Conservation (phyloP, 1,140 invertebrate genomes). For the Drosophila triauraria region DNA sequence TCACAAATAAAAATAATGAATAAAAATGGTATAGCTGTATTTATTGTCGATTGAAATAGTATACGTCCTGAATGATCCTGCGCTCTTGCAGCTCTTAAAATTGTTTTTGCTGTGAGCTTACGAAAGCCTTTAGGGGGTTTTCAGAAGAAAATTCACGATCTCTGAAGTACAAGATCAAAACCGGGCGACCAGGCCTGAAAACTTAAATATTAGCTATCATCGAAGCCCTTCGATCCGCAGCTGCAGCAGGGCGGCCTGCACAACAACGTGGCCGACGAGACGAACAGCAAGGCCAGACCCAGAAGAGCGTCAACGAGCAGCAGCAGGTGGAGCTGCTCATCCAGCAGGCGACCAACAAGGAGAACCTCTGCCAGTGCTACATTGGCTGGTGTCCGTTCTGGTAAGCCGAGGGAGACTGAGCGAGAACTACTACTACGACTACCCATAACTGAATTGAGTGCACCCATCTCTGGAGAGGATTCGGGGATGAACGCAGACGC, state of each 20-base stretch:
- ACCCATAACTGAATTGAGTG: slow-evolving; percentile 16
- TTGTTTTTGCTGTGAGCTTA: too few relatives aligned
- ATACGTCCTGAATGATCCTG: too few relatives aligned
- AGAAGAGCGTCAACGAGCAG: slow-evolving; percentile 92
- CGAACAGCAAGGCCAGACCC: slow-evolving; percentile 96
- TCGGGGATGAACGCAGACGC: slow-evolving; percentile 2
- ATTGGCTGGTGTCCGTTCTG: slow-evolving; percentile 90
- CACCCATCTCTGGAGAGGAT: slow-evolving; percentile 7
- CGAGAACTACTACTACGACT: slow-evolving; percentile 17
- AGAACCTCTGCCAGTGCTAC: slow-evolving; percentile 99
- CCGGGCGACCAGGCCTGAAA: too few relatives aligned
- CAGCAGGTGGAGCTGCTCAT: slow-evolving; percentile 98
- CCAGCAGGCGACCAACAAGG: slow-evolving; percentile 98
- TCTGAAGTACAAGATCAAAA: too few relatives aligned
- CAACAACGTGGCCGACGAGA: slow-evolving; percentile 88
- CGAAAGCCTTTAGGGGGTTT: too few relatives aligned
- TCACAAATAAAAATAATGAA: slow-evolving; percentile 35
- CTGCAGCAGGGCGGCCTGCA: slow-evolving; percentile 36
- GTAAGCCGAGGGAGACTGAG: slow-evolving; percentile 61
- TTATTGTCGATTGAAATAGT: not conserved
- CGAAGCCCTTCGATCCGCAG: slow-evolving; percentile 84
- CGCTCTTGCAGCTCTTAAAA: too few relatives aligned
- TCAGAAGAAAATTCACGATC: too few relatives aligned
- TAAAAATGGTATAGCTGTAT: not conserved
- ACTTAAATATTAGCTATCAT: not conserved